These are phyloP conservation scores for Colossoma macropomum DNA, from an alignment of 2,113 vertebrate species.

Conservation along the genomic window DNA sequence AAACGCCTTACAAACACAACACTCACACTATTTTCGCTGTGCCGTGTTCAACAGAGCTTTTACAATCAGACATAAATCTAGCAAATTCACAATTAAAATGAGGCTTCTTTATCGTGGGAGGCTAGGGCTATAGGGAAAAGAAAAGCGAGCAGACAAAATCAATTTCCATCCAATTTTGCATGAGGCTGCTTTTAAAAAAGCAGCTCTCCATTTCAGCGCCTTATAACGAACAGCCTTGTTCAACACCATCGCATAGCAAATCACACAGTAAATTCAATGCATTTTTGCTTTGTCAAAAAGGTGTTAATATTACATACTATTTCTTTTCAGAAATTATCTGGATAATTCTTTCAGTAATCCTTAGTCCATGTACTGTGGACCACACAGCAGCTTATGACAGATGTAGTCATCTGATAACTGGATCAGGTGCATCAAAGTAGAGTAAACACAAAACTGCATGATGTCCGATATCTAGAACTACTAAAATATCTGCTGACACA, in stretches of 20 bases:
- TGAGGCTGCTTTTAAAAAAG: not conserved
- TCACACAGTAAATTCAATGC: not conserved
- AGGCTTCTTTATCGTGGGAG: not conserved
- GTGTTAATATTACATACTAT: too few species aligned
- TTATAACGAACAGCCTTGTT: not conserved
- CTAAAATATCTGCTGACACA: too few species aligned
- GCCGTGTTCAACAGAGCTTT: slow-evolving; percentile 46
- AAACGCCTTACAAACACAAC: slow-evolving; percentile 50
- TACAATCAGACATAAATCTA: slow-evolving; percentile 40
- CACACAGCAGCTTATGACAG: too few species aligned
- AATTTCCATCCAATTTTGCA: slow-evolving; percentile 21
- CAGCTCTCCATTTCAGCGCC: not conserved
- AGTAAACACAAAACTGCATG: too few species aligned
- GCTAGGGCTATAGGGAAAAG: slow-evolving; percentile 17
- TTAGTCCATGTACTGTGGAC: too few species aligned
- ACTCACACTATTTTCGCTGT: slow-evolving; percentile 21
- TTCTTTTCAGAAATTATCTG: too few species aligned
- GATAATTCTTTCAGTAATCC: too few species aligned
- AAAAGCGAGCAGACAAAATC: slow-evolving; percentile 23
- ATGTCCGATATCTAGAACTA: too few species aligned
- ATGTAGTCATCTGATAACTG: too few species aligned
- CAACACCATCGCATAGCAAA: not conserved
- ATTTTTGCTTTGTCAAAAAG: too few species aligned
- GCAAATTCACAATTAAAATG: slow-evolving; percentile 30
- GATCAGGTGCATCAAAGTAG: too few species aligned